Conservation (phyloP, 1,140 invertebrate species). For the Ostrea denselamellosa region DNA sequence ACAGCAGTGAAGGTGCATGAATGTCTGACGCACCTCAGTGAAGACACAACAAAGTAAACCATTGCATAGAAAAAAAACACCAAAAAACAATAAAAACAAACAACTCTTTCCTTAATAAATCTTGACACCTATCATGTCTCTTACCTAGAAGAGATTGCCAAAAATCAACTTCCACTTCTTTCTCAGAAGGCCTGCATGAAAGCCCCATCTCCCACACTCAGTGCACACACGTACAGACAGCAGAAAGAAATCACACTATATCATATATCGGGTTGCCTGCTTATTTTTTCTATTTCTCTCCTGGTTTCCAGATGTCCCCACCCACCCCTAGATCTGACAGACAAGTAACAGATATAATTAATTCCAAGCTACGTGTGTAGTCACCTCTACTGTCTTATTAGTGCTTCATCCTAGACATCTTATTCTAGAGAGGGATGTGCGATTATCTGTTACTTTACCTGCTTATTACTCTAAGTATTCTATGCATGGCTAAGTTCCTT, state of each 20-base stretch:
- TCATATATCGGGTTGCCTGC: background rate
- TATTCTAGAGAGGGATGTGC: background rate
- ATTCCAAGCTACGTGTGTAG: background rate
- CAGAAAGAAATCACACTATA: background rate
- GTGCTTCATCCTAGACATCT: background rate
- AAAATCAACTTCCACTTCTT: conserved; percentile 29
- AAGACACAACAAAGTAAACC: background rate
- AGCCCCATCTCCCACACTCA: conserved; percentile 10
- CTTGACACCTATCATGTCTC: conserved; percentile 21
- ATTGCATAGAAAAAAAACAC: conserved; percentile 4
- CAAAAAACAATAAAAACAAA: too few species aligned
- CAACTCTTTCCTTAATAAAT: background rate
- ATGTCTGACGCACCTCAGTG: background rate
- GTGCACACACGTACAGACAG: background rate
- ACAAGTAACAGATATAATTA: conserved; percentile 22
- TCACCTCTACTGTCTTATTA: background rate
- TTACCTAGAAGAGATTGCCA: conserved; percentile 25
- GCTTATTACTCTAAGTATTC: background rate
- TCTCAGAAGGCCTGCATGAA: conserved; percentile 9
- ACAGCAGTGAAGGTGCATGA: background rate
- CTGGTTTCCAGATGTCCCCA: conserved; percentile 16
- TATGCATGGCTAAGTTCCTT: background rate
- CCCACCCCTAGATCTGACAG: background rate
- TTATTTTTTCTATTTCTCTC: background rate
- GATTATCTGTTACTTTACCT: background rate